A percentile compares a stretch with the other conserved stretches of the same genome.
Evolutionary conservation across 2,113 vertebrate genomes (phyloP).

Genomic region (Pseudois nayaur): DNA sequence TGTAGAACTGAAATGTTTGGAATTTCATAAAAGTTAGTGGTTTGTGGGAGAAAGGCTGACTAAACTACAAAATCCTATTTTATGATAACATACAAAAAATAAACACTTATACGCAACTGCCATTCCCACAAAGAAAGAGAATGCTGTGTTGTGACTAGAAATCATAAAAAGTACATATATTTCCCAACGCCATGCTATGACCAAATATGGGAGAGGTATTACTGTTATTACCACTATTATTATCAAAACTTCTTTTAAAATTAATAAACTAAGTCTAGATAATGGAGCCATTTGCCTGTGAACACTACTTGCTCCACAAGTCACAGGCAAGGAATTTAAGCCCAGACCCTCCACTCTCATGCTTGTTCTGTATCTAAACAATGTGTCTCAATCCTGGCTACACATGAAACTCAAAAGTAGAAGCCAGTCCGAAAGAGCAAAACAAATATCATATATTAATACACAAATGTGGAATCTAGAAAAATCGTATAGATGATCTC

Average conservation of each 20-base stretch:
- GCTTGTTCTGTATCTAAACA: background rate
- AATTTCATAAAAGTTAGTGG: background rate
- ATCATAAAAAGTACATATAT: background rate
- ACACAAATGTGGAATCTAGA: background rate
- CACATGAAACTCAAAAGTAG: background rate
- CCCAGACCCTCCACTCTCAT: background rate
- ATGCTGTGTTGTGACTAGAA: background rate
- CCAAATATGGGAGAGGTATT: background rate
- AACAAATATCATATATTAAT: background rate
- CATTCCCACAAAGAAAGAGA: background rate
- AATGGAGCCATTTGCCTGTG: background rate
- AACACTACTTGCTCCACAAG: background rate
- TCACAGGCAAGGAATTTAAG: background rate
- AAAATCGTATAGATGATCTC: background rate
- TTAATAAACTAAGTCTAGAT: background rate
- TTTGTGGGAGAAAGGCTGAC: background rate
- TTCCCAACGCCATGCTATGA: background rate
- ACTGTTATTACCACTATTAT: background rate
- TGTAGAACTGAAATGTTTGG: background rate
- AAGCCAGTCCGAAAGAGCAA: background rate
- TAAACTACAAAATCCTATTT: background rate
- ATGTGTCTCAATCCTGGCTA: background rate
- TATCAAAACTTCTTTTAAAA: background rate
- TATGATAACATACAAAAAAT: background rate
- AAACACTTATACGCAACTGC: background rate